phyloP scores from a whole-genome alignment of 1,140 invertebrate genomes.

The Tetragonula clypearis region DNA sequence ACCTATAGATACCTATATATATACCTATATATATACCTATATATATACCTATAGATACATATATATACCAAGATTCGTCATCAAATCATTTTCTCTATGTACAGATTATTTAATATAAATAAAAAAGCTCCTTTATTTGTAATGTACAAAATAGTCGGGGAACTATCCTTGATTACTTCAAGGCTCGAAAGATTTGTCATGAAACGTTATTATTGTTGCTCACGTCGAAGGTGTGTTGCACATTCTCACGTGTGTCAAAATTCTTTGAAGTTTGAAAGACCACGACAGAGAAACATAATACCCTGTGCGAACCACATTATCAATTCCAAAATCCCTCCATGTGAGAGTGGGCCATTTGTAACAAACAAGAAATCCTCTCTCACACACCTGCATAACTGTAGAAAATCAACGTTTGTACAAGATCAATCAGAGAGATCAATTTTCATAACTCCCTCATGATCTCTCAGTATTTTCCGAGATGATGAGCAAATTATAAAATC shows the following conservation, averaged over 20 bases:
- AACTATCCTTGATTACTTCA: conserved; percentile 33
- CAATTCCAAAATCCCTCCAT: not conserved
- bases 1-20: too few species aligned
- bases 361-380: too few species aligned
- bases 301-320: not conserved
- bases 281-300: not conserved
- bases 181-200: conserved; percentile 56
- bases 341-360: too few species aligned
- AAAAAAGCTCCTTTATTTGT: conserved; percentile 67
- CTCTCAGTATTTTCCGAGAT: too few species aligned
- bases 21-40: too few species aligned
- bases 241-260: conserved; percentile 51
- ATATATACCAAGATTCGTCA: conserved; percentile 25
- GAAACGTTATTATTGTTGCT: conserved; percentile 40
- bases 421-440: too few species aligned
- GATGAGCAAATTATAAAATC: not conserved
- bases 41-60: not conserved
- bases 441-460: too few species aligned
- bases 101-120: conserved; percentile 78
- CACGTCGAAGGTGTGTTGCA: conserved; percentile 56
- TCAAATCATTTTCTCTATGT: conserved; percentile 45
- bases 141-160: conserved; percentile 70
- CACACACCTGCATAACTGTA: too few species aligned
- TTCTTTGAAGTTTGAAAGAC: conserved; percentile 13
- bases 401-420: too few species aligned